Evolutionary conservation across 2,113 vertebrate genomes (phyloP), one percentile per base, ranked within the genome.

Genomic region (Coturnix japonica): DNA sequence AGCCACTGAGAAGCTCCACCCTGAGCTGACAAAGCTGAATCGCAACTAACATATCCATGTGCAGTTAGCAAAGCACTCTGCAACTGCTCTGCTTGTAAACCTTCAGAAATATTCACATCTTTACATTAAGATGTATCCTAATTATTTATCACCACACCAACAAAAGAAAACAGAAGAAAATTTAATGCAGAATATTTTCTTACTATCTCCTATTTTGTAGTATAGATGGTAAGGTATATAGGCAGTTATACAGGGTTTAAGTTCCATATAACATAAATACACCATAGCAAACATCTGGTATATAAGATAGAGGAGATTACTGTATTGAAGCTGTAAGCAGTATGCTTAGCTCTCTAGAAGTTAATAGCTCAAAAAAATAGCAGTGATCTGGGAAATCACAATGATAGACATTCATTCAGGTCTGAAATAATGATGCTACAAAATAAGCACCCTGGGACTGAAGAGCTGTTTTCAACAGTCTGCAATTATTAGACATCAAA

Each of bases 401-500:
- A 6, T 33, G 16, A 74, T 11, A 22, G 67, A 75, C 37, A 67
- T 46, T 35, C 13, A 31, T 37, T 78, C 39, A 71, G 19, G 23
- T 56, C 74, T 75, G 49, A 88, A 78, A 71, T 75, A 80, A 80
- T 14, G 33, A 71, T 65, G 76, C 37, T 9, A 59, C 18, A 14
- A 90, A 71, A 81, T 23, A 83, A 94, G 64, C 33, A 39, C 76
- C 44, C 20, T 22, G 74, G 54, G 47, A 56, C 22, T 49, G 43
- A 91, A 74, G 57, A 85, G 73, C 65, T 88, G n/a, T 61, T 78
- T 83, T 80, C 53, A 71, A 14, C 25, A 47, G 18, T 35, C 47
- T 44, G 18, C 90, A 84, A 84, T 75, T 72, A 74, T 78, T 81
- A 59, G 5, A 49, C 30, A 72, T 41, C 75, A 91, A 85, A 91